Evolutionary conservation across 53 echinoderm and acorn worm species (phyloP).

Genomic region (Temnopleurus reevesii): DNA sequence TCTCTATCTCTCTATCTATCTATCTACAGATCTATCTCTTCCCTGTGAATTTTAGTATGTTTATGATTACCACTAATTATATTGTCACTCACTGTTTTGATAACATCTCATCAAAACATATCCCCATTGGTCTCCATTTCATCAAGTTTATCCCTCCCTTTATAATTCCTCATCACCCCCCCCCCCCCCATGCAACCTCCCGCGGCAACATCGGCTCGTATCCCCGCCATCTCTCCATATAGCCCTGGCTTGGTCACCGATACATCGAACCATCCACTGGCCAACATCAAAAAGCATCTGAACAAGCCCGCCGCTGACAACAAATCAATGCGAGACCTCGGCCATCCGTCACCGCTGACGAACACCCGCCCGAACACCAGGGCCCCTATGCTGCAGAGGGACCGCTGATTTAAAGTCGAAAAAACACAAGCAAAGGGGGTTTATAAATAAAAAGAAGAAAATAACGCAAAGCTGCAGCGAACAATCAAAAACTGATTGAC

Average conservation of each 20-base stretch:
- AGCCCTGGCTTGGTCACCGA: conserved; percentile 36
- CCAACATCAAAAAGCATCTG: conserved; percentile 56
- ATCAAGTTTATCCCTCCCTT: no score
- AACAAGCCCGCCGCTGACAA: conserved; percentile 55
- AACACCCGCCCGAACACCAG: neutral
- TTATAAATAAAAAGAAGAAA: neutral
- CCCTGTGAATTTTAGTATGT: no score
- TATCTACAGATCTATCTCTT: no score
- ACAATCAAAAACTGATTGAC: conserved; percentile 62
- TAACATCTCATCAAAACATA: neutral
- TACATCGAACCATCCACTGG: conserved; percentile 4
- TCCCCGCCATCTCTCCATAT: neutral
- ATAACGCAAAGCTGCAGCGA: neutral
- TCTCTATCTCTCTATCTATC: neutral
- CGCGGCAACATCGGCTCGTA: conserved; percentile 9
- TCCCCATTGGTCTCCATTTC: no score
- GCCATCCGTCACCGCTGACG: conserved; percentile 36
- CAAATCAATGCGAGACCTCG: conserved; percentile 32
- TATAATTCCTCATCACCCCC: neutral
- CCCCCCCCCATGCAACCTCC: neutral
- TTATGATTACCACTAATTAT: no score
- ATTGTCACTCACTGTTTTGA: neutral
- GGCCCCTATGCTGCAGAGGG: conserved; percentile 10
- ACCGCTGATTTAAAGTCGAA: conserved; percentile 8
- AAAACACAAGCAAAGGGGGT: neutral